phyloP scores from a whole-genome alignment of 2,113 vertebrate species.

The Cervus canadensis region DNA sequence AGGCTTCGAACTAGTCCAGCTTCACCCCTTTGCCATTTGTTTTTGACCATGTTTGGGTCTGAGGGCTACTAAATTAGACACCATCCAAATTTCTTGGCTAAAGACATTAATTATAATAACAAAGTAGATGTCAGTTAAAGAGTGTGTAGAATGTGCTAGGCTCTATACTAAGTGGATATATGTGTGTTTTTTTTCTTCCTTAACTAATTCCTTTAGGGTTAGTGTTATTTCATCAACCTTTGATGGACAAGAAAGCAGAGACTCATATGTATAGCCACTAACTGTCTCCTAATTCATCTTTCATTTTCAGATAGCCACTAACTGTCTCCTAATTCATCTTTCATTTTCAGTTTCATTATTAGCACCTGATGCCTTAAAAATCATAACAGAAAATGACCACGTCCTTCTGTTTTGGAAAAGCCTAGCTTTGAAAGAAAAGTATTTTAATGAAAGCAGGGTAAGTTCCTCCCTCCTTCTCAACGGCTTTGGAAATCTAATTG shows the following conservation, averaged over 20 bases:
- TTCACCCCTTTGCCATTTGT: not conserved
- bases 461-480: slow-evolving; percentile 61
- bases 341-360: slow-evolving; percentile 86
- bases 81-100: not conserved
- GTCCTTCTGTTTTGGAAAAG: slow-evolving; percentile 97
- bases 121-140: not conserved
- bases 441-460: slow-evolving; percentile 95
- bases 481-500: slow-evolving; percentile 5
- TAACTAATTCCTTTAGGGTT: not conserved
- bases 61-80: not conserved
- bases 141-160: not conserved
- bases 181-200: not conserved
- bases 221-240: not conserved
- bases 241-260: not conserved
- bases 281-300: not conserved
- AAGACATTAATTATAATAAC: not conserved
- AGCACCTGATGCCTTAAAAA: slow-evolving; percentile 95
- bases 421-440: slow-evolving; percentile 90
- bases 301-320: slow-evolving; percentile 74
- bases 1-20: not conserved
- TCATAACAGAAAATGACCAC: slow-evolving; percentile 92
- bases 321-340: not conserved
- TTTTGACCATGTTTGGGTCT: not conserved
- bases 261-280: not conserved
- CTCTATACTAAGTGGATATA: not conserved